A percentile compares a stretch with the other conserved stretches of the same genome.
Conservation (phyloP, 2,113 vertebrate species). For the Crotalus tigris region DNA sequence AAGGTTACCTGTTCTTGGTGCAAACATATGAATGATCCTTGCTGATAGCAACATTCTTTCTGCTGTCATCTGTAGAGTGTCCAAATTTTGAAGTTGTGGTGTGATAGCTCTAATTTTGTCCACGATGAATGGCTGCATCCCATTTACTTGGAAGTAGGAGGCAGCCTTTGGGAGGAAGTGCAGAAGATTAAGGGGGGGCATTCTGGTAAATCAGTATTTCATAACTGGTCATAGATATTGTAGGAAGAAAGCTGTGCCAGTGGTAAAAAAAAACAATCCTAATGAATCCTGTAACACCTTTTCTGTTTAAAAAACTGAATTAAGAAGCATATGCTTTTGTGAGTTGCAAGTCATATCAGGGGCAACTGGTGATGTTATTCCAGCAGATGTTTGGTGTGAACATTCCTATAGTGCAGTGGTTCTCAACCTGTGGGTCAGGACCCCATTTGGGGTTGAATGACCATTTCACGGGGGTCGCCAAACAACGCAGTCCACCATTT, state of each 20-base stretch:
- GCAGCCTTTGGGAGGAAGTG: not conserved
- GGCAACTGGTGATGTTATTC: not conserved
- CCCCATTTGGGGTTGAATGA: no score
- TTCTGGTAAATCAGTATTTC: not conserved
- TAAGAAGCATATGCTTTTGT: not conserved
- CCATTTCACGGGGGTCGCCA: no score
- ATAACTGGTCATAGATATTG: not conserved
- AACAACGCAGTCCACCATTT: no score
- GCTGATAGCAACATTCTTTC: not conserved
- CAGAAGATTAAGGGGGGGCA: not conserved
- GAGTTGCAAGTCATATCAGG: not conserved
- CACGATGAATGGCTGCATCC: not conserved
- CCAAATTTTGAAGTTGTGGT: not conserved
- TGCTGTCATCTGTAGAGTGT: not conserved
- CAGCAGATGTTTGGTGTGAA: not conserved
- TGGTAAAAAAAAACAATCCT: not conserved
- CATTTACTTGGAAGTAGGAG: not conserved
- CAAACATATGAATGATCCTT: not conserved
- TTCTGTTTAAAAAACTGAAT: not conserved
- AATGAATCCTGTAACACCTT: not conserved
- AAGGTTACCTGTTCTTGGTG: not conserved
- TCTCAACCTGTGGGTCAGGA: no score
- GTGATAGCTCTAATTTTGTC: not conserved
- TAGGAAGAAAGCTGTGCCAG: not conserved
- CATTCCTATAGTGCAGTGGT: not conserved